Base-by-base conservation (phyloP, 2,888 invertebrate genomes). In the Tromatobia lineatoria region DNA sequence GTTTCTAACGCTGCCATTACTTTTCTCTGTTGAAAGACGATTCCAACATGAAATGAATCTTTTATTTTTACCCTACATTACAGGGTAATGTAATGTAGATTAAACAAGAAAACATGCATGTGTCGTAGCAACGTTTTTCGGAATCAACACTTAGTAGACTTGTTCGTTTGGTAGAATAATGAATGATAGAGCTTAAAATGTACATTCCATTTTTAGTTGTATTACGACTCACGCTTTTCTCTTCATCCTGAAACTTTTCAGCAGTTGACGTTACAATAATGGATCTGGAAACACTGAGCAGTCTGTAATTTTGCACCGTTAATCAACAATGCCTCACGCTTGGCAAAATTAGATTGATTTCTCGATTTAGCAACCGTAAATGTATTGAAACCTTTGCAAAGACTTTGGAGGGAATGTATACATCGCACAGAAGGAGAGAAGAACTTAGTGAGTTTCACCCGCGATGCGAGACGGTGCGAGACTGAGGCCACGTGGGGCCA, bases 401-500 rank as follows among this genome's bases (percentile, higher is more conserved):
- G 75, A 74, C 66, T 59, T 66, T 50, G 64, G 18, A 23, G 8
- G 38, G 25, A 61, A 38, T n/a, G 45, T 47, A 11, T 25, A 20
- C 71, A 50, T 10, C 20, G 4, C 47, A 15, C 15, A 20, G 15
- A n/a, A 25, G 18, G 29, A 11, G 25, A 38, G 52, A 70, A 38
- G 67, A 59, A 69, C 64, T 64, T 78, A 52, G 42, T 20, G 10
- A 67, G 85, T 80, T 75, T 86, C 76, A 66, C 75, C 73, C 80
- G 73, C 75, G 50, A 57, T 61, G 70, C 59, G 67, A 75, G 81
- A 84, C 81, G 75, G 73, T 64, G 82, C 75, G 75, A 79, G 82
- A 87, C 85, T 86, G 78, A 80, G 81, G 64, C 78, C 87, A 86
- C 84, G 87, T 87, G 86, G 86, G 87, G 85, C 79, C 83, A 59